Evolutionary conservation across 2,113 vertebrate genomes (phyloP).

Genomic region (Podiceps cristatus): DNA sequence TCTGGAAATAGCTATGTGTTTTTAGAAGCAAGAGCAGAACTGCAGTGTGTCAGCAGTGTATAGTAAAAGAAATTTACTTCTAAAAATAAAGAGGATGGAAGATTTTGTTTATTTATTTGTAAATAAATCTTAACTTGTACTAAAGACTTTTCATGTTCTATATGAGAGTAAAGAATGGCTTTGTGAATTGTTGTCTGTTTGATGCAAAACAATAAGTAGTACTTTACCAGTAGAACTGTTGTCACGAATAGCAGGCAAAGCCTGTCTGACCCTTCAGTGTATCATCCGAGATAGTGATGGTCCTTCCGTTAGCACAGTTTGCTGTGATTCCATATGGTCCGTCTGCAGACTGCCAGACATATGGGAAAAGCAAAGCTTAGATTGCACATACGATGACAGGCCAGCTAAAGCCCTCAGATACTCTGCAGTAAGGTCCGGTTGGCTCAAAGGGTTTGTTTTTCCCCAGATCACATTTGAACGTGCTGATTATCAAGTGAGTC

Average conservation of each 20-base stretch:
- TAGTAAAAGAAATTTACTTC: conserved; percentile 10
- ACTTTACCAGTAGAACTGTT: conserved; percentile 71
- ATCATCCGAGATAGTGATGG: conserved; percentile 62
- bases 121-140: conserved; percentile 72
- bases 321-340: conserved; percentile 78
- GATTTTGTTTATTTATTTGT: background rate
- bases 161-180: conserved; percentile 18
- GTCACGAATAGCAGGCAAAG: conserved; percentile 49
- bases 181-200: conserved; percentile 67
- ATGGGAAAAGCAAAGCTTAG: conserved; percentile 48
- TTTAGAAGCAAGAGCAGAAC: background rate
- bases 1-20: background rate
- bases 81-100: background rate
- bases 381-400: background rate
- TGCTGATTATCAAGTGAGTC: background rate
- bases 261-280: conserved; percentile 67
- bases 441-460: conserved; percentile 43
- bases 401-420: conserved; percentile 53
- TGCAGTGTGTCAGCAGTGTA: background rate
- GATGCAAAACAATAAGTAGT: conserved; percentile 33
- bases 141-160: conserved; percentile 51
- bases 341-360: conserved; percentile 76
- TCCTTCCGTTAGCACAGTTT: conserved; percentile 48
- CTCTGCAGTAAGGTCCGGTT: conserved; percentile 24
- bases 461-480: background rate